Conservation (phyloP, 2,113 vertebrate genomes). For the Cacatua alba region DNA sequence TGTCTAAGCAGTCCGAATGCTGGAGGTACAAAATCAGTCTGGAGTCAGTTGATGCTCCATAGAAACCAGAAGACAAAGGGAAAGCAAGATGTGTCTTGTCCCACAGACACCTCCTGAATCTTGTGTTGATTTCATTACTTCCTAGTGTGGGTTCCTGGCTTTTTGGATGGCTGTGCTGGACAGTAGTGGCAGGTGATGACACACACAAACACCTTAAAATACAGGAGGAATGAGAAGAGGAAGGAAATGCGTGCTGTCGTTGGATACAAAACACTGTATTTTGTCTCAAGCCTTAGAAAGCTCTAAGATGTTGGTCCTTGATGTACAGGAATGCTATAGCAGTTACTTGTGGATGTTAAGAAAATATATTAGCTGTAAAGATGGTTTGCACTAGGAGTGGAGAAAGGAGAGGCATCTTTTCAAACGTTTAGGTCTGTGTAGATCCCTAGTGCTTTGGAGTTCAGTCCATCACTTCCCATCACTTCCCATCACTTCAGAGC, state of each 20-base stretch:
- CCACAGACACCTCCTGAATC: neutral
- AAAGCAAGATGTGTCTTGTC: neutral
- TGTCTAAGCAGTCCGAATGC: neutral
- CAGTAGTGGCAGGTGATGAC: neutral
- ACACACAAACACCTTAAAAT: neutral
- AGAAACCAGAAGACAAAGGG: neutral
- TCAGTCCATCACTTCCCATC: no score
- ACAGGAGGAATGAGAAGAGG: neutral
- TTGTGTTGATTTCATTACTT: neutral
- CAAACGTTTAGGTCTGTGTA: rapidly evolving
- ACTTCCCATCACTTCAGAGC: neutral
- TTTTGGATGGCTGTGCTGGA: neutral
- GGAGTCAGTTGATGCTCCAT: neutral
- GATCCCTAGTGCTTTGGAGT: neutral
- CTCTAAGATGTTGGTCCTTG: neutral
- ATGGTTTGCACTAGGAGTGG: neutral
- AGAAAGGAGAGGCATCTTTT: neutral
- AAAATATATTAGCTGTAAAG: neutral
- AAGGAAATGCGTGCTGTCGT: neutral
- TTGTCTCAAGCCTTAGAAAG: neutral
- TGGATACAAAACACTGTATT: neutral
- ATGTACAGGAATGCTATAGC: neutral
- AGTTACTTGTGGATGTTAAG: neutral
- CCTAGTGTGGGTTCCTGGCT: neutral
- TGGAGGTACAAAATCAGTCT: neutral